Evolutionary conservation across 2,797 vertebrate genomes (phyloP), one percentile per base, ranked within the genome.

Genomic region (Gobionotothen gibberifrons): DNA sequence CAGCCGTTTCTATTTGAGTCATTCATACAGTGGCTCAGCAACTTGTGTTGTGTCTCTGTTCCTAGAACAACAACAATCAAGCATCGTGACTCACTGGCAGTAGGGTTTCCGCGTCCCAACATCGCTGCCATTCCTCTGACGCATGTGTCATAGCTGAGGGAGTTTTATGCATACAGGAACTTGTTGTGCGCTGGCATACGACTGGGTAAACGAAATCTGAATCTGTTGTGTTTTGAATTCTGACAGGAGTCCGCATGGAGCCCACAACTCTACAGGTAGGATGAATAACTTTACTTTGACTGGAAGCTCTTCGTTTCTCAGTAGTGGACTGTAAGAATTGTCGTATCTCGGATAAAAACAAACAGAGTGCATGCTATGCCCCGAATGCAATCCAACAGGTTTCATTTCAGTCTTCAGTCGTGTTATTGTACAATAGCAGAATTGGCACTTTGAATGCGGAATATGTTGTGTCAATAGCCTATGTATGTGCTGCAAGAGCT

Each of bases 181-280:
- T 84, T 3, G 14, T 36, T 56, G 17, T 40, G 21, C 60, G 1
- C 43, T 43, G 22, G 57, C 54, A 26, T 2, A 56, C 14, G 49
- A 7, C n/a, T 52, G 55, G 26, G 16, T 51, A 78, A 83, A 79
- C 83, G 77, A 84, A 85, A 87, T 78, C 10, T 69, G 11, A 58
- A 21, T 70, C 36, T 49, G 40, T 16, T 67, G 53, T 40, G 52
- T 44, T 75, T 53, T 15, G 11, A 5, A 10, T 16, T n/a, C 11
- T 29, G 6, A 19, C 11, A 36, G 44, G 53, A 77, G 74, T 85
- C 81, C 69, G 1, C 49, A 95, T 95, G 94, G 94, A 95, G 71
- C 93, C 93, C 12, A 94, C 93, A 3, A 95, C 84, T 59, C 83
- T 95, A 60, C 93, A 95, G 94, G 94, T 95, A 92, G 55, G 91